Percentiles rank a stretch among this genome's conserved stretches.
Evolutionary conservation across 2,797 vertebrate species (phyloP).

Genomic region (Cuculus canorus): DNA sequence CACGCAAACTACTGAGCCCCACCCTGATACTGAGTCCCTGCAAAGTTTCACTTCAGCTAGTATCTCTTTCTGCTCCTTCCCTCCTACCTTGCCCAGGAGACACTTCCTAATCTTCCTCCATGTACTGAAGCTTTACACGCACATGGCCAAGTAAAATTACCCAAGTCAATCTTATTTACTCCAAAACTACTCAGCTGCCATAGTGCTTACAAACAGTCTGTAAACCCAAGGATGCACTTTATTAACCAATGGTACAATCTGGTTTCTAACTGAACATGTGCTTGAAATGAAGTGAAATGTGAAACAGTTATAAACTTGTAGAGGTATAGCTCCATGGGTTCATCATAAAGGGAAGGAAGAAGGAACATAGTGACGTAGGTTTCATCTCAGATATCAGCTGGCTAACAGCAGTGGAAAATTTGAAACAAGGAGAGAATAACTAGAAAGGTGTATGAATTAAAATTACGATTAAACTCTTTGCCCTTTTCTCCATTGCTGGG

Average conservation of each 20-base stretch:
- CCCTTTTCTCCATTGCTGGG: neutral
- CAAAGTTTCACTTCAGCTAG: neutral
- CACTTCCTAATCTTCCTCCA: neutral
- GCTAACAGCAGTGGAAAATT: neutral
- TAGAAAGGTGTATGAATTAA: neutral
- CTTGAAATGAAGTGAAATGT: neutral
- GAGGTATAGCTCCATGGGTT: neutral
- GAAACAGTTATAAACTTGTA: neutral
- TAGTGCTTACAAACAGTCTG: neutral
- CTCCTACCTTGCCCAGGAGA: neutral
- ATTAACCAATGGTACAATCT: neutral
- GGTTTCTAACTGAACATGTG: neutral
- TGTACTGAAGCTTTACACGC: neutral
- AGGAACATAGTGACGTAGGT: neutral
- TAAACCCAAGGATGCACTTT: neutral
- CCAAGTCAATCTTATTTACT: neutral
- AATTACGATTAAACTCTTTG: neutral
- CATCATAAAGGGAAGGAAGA: neutral
- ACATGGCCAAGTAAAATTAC: neutral
- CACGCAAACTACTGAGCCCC: neutral
- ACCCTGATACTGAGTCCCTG: no score
- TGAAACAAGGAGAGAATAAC: neutral
- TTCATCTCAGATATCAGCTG: neutral
- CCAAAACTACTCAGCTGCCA: neutral
- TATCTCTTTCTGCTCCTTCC: neutral